Conservation (phyloP, 1,140 invertebrate genomes). For the Drosophila willistoni region DNA sequence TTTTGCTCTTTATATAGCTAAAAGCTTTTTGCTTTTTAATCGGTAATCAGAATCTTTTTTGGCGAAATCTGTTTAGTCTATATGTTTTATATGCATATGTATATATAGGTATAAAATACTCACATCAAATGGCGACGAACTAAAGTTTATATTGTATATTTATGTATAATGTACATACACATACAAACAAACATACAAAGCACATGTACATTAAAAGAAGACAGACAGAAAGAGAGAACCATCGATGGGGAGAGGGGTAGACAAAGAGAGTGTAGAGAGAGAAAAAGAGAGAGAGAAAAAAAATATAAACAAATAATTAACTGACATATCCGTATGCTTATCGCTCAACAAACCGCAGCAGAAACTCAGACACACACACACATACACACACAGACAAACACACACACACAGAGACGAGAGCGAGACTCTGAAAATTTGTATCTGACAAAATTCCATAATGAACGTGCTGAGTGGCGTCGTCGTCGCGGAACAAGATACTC, state of each 20-base stretch:
- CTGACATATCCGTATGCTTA: conserved; percentile 81
- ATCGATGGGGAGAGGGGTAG: conserved; percentile 7
- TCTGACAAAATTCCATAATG: conserved; percentile 81
- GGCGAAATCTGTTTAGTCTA: conserved; percentile 30
- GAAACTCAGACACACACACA: conserved; percentile 34
- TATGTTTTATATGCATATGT: conserved; percentile 29
- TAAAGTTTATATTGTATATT: conserved; percentile 30
- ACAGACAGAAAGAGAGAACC: conserved; percentile 33
- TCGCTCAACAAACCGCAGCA: conserved; percentile 76
- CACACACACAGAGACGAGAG: conserved; percentile 29
- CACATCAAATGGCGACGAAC: conserved; percentile 24
- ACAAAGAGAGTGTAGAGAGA: background rate
- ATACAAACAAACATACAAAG: conserved; percentile 9
- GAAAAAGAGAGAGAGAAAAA: conserved; percentile 31
- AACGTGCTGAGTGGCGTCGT: conserved; percentile 76
- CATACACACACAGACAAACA: conserved; percentile 27
- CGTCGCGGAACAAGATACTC: conserved; percentile 61
- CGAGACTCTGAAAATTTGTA: conserved; percentile 76
- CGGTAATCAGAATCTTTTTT: conserved; percentile 48
- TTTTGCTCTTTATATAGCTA: background rate
- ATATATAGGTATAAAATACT: conserved; percentile 10
- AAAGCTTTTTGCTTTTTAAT: conserved; percentile 50
- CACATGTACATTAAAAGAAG: conserved; percentile 32
- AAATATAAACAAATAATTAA: conserved; percentile 82
- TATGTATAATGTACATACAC: conserved; percentile 20